These are phyloP conservation scores for Lipophrys pholis DNA, from an alignment of 2,113 vertebrate species.

Conservation along the genomic window DNA sequence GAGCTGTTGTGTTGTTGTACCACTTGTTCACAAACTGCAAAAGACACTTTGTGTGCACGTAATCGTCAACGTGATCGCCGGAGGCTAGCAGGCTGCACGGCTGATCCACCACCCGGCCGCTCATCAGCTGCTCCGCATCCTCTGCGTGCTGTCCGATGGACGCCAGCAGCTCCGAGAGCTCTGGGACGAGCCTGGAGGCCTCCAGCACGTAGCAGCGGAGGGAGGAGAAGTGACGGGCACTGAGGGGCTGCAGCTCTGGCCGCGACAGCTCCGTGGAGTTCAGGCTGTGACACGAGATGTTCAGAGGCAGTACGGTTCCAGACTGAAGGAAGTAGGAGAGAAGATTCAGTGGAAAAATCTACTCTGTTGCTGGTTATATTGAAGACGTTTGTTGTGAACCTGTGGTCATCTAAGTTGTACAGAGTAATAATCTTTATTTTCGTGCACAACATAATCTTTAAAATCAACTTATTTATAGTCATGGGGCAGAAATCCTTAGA, in stretches of 20 bases:
- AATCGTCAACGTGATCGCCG: fast-evolving
- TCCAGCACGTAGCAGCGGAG: conserved; percentile 9
- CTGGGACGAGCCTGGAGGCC: neutral
- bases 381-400: neutral
- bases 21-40: conserved; percentile 21
- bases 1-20: neutral
- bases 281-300: neutral
- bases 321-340: neutral
- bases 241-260: neutral
- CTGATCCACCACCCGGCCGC: fast-evolving
- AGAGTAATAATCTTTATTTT: too few species aligned
- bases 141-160: fast-evolving
- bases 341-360: neutral
- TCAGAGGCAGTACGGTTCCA: fast-evolving
- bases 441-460: too few species aligned
- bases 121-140: fast-evolving
- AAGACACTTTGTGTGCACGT: conserved; percentile 5
- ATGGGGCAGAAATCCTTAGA: too few species aligned
- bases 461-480: too few species aligned
- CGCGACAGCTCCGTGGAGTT: neutral
- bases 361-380: neutral
- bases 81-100: conserved; percentile 1
- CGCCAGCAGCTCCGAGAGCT: fast-evolving
- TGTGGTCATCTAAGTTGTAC: neutral
- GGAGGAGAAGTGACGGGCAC: neutral